Conservation (phyloP, 2,113 vertebrate genomes). For the Peromyscus maniculatus region DNA sequence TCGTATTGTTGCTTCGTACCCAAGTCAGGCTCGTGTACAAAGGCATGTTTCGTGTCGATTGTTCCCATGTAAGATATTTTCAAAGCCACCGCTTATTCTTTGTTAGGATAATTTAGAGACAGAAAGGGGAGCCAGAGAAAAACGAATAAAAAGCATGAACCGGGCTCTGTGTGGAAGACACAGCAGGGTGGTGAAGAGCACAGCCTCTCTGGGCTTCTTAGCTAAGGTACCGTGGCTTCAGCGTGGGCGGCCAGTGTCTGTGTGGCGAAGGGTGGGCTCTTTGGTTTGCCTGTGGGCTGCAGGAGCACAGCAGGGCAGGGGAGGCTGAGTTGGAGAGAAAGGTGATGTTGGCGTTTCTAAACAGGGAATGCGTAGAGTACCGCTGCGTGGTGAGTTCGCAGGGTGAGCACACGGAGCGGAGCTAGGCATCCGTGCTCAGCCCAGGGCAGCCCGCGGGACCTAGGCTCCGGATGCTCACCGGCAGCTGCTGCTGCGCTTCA, state of each 20-base stretch:
- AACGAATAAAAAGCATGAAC: not conserved
- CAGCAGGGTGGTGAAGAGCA: not conserved
- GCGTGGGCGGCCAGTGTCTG: not conserved
- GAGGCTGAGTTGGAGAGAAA: not conserved
- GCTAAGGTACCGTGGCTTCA: fast-evolving
- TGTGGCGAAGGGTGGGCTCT: not conserved
- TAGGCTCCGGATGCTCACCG: not conserved
- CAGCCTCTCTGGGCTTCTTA: not conserved
- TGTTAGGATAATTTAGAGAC: conserved; percentile 88
- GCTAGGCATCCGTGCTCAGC: fast-evolving
- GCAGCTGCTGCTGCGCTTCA: too few species aligned
- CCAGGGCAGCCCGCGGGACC: fast-evolving
- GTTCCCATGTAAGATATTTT: conserved; percentile 91
- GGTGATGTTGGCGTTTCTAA: not conserved
- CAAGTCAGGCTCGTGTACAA: conserved; percentile 91
- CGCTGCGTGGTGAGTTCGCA: not conserved
- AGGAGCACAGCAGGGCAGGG: not conserved
- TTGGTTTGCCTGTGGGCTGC: not conserved
- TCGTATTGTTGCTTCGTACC: conserved; percentile 93
- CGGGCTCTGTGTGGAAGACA: not conserved
- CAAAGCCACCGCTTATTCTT: conserved; percentile 90
- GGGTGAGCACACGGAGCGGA: not conserved
- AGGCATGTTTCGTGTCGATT: conserved; percentile 93
- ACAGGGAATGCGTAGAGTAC: not conserved
- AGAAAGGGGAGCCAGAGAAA: conserved; percentile 82